Percentiles rank a stretch among this genome's conserved stretches.
Evolutionary conservation across 92 coral and sea anemone genomes (phyloP).

Genomic region (Micromussa lordhowensis): DNA sequence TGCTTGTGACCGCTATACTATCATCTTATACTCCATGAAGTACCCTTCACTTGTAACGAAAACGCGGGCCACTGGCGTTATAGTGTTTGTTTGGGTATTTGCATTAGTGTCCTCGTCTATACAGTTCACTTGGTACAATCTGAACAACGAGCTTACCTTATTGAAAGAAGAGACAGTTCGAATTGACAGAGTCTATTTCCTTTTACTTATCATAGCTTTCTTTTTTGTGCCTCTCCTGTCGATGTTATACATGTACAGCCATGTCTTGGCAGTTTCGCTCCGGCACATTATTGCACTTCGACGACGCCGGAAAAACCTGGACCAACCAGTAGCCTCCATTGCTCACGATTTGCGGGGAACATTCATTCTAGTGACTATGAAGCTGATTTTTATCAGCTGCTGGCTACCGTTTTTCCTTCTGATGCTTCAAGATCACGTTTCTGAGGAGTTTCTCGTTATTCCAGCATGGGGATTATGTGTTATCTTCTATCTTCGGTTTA

Average conservation of each 20-base stretch:
- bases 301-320: conserved; percentile 34
- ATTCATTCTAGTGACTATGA: conserved; percentile 41
- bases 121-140: conserved; percentile 67
- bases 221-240: conserved; percentile 44
- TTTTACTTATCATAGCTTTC: conserved; percentile 36
- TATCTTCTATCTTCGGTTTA: conserved; percentile 41
- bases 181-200: conserved; percentile 43
- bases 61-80: conserved; percentile 39
- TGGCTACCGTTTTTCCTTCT: conserved; percentile 67
- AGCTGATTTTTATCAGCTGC: conserved; percentile 51
- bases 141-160: not conserved
- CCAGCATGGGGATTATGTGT: conserved; percentile 51
- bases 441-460: conserved; percentile 14
- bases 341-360: conserved; percentile 56
- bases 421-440: conserved; percentile 55
- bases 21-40: conserved; percentile 77
- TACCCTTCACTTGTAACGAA: conserved; percentile 61
- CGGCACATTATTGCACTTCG: conserved; percentile 41
- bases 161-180: conserved; percentile 50
- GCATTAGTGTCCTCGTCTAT: conserved; percentile 45
- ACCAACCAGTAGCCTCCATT: conserved; percentile 21
- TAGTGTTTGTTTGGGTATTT: conserved; percentile 48
- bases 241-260: conserved; percentile 38
- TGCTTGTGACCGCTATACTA: conserved; percentile 85
- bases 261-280: conserved; percentile 41